Evolutionary conservation across 2,113 vertebrate species (phyloP), one percentile per base, ranked within the genome.

Genomic region (Prionailurus bengalensis): DNA sequence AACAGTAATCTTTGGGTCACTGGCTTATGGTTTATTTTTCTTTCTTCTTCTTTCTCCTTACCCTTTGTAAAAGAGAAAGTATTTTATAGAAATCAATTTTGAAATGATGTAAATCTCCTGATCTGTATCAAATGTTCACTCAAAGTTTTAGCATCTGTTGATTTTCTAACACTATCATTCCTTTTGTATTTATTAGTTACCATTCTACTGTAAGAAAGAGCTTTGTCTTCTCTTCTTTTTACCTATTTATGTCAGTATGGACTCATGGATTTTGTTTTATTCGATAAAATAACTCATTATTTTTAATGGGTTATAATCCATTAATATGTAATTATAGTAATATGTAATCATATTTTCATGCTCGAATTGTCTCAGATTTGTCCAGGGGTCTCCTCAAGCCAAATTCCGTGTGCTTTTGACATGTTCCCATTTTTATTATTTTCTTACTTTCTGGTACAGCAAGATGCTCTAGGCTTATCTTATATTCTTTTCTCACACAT

Each of bases 381-480:
- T 91, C 14, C 27, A 96, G 73, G 48, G 21, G 42, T 6, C 11
- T 63, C 25, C 89, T 91, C 27, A 97, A 15, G n/a, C 36, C 81
- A 91, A 91, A 66, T 73, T n/a, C 21, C 86, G 36, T 85, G 65
- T 21, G 25, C 68, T 83, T 87, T 12, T 65, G 23, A 42, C 25
- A 33, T 25, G 31, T 63, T 80, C 8, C 6, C 42, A 42, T 79
- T 68, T 58, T 36, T 90, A 48, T 36, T 45, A 16, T 94, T 81
- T 95, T 85, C 87, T 97, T 89, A 86, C 25, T 51, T 98, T 84
- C 48, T 84, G 76, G 31, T 58, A 86, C 2, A 74, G 53, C 3
- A 95, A 63, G 63, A 70, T 82, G 39, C 33, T 91, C 45, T 45
- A 81, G 55, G 85, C 19, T 90, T 94, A 78, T 63, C 33, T 87